These are phyloP conservation scores for Tetrapedia diversipes DNA, from an alignment of 2,888 invertebrate species.

Conservation along the genomic window DNA sequence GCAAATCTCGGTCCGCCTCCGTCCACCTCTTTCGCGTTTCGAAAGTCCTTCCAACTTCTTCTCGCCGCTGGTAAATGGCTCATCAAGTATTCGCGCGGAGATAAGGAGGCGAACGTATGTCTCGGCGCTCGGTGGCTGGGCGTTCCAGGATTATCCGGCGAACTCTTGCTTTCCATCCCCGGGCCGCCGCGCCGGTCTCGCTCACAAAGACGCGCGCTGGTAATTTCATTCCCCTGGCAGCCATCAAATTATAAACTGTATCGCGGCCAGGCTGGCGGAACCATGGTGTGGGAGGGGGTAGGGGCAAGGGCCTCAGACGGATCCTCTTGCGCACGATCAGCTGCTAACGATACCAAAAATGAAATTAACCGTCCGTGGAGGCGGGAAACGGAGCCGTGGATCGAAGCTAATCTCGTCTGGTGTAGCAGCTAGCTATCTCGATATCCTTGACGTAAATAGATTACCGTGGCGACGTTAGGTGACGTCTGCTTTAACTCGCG, in stretches of 20 bases:
- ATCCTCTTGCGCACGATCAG: conserved; percentile 35
- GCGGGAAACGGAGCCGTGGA: conserved; percentile 15
- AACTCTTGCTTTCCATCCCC: background rate
- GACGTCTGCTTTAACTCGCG: conserved; percentile 57
- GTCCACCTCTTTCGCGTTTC: background rate
- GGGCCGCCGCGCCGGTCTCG: conserved; percentile 9
- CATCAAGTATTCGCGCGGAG: conserved; percentile 41
- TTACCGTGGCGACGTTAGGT: conserved; percentile 59
- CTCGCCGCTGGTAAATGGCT: conserved; percentile 26
- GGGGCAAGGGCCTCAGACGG: background rate
- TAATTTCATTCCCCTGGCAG: conserved; percentile 50
- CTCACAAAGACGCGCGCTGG: conserved; percentile 36
- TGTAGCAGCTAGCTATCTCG: conserved; percentile 63
- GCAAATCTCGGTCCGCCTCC: conserved; percentile 1
- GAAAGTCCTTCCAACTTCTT: conserved; percentile 13
- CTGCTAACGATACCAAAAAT: conserved; percentile 56
- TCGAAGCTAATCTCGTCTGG: conserved; percentile 63
- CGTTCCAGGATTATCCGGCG: conserved; percentile 39
- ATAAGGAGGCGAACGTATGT: conserved; percentile 42
- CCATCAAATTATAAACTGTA: conserved; percentile 53
- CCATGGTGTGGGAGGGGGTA: too few relatives aligned
- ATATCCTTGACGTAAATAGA: conserved; percentile 69
- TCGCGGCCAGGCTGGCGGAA: conserved; percentile 15
- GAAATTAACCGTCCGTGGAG: conserved; percentile 45
- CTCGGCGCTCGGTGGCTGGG: conserved; percentile 8